Base-by-base conservation (phyloP, 1,140 invertebrate genomes). In the Lepidotrigona ventralis region DNA sequence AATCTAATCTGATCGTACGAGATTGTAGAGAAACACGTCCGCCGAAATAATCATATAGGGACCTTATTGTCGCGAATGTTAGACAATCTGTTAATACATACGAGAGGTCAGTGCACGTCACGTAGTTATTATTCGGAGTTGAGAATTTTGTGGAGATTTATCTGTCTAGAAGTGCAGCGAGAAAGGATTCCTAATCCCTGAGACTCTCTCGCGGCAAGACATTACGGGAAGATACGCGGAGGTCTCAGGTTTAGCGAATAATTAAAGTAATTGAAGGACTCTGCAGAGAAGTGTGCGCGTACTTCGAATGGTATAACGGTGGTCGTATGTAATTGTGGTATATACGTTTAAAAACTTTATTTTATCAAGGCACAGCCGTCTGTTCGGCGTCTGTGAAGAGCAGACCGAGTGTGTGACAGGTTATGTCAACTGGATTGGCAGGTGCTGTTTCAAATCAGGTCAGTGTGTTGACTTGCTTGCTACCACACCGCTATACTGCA, bases 351-450 rank as follows among this genome's bases (percentile, higher is more conserved):
- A 79, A 79, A 78, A 83, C 53, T 72, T 69, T 54, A 66, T 85
- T 85, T 83, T 85, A 63, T 83, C 73, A 73, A 83, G 63, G 56
- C 58, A 84, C 82, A 80, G 85, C 58, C 71, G 85, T 86, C 76
- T 63, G 64, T 78, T 81, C 63, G 83, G 69, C 83, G 83, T 85
- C 78, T 86, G 85, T 81, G 64, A 80, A 78, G 58, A 60, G 83
- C 88, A 86, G 83, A 86, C 86, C 81, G 88, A 90, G 84, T 81
- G 90, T 90, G 83, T 84, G 86, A 87, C 90, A 93, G 92, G 92
- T 93, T 93, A 93, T 93, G 93, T 93, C 93, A 93, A 91, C 92
- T 93, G 92, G 92, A 92, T 93, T 93, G 90, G 90, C 92, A 92
- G 92, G 92, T 90, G 91, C 90, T 90, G 91, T 93, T 85, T 92